A percentile compares a stretch with the other conserved stretches of the same genome.
phyloP scores from a whole-genome alignment of 2,113 vertebrate species.

The Brachypodius melanocephalos region DNA sequence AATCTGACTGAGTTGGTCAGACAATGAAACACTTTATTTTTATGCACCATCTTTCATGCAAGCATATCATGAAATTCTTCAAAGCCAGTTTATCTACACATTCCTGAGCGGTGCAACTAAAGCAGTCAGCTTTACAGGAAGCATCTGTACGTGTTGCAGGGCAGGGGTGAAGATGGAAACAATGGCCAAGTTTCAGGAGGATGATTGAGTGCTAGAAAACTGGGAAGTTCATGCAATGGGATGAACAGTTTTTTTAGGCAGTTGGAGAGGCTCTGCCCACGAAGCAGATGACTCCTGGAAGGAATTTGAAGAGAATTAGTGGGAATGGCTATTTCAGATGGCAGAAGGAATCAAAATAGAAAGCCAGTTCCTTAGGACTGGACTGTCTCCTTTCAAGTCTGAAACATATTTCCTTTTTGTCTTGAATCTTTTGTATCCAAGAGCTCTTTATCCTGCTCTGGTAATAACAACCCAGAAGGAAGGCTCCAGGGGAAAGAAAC shows the following conservation, averaged over 20 bases:
- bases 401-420: slow-evolving; percentile 49
- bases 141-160: slow-evolving; percentile 69
- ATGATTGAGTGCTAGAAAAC: slow-evolving; percentile 65
- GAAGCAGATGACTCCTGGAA: slow-evolving; percentile 18
- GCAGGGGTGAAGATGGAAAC: slow-evolving; percentile 65
- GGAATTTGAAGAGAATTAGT: slow-evolving; percentile 37
- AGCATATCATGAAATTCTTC: not conserved
- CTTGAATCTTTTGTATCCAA: slow-evolving; percentile 18
- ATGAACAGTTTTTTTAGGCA: slow-evolving; percentile 47
- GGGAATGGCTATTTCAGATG: slow-evolving; percentile 60
- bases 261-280: not conserved
- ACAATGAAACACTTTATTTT: not conserved
- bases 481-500: not conserved
- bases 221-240: slow-evolving; percentile 50
- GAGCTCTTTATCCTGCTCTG: not conserved
- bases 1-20: not conserved
- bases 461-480: not conserved
- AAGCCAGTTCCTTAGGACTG: slow-evolving; percentile 11
- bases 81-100: slow-evolving; percentile 49
- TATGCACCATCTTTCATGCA: not conserved
- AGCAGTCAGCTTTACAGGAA: slow-evolving; percentile 61
- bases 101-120: slow-evolving; percentile 8
- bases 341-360: slow-evolving; percentile 50
- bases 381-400: slow-evolving; percentile 27
- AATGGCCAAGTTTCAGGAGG: slow-evolving; percentile 61